Evolutionary conservation across 2,888 invertebrate genomes (phyloP).

Genomic region (Cephus spinipes): DNA sequence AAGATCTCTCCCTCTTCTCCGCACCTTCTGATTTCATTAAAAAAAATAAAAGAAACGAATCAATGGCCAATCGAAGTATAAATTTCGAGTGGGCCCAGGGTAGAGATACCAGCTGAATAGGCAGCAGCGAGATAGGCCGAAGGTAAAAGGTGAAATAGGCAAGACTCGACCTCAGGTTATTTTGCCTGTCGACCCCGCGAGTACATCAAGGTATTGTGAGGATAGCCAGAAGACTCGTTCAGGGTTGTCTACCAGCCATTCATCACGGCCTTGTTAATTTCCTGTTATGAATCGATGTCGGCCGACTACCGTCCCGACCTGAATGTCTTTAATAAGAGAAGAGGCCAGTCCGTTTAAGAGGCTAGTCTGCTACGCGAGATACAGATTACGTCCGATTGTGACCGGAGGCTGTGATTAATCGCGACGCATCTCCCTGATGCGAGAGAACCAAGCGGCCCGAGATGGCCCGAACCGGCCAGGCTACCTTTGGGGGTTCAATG

Average conservation of each 20-base stretch:
- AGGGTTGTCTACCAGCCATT: constrained; percentile 29
- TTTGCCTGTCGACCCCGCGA: constrained; percentile 9
- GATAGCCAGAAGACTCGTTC: constrained; percentile 6
- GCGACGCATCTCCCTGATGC: constrained; percentile 36
- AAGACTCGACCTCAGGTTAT: neutral
- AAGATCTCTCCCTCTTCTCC: neutral
- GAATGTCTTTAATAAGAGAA: constrained; percentile 46
- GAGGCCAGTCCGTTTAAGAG: constrained; percentile 22
- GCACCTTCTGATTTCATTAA: neutral
- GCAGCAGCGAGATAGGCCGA: neutral
- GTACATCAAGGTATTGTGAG: constrained; percentile 9
- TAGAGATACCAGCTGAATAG: neutral
- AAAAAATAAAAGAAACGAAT: neutral
- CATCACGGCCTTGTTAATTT: constrained; percentile 50
- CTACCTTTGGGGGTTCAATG: constrained; percentile 21
- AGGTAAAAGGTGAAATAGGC: constrained; percentile 7
- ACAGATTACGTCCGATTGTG: constrained; percentile 48
- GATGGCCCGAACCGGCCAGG: neutral
- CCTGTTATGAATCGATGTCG: constrained; percentile 42
- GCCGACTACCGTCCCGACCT: constrained; percentile 35
- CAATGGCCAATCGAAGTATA: neutral
- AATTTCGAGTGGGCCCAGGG: neutral
- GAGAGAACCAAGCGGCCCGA: neutral
- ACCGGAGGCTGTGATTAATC: constrained; percentile 48
- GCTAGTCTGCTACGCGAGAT: constrained; percentile 28